Percentiles rank a stretch among this genome's conserved stretches.
Evolutionary conservation across 2,113 vertebrate genomes (phyloP).

Genomic region (Sialia sialis): DNA sequence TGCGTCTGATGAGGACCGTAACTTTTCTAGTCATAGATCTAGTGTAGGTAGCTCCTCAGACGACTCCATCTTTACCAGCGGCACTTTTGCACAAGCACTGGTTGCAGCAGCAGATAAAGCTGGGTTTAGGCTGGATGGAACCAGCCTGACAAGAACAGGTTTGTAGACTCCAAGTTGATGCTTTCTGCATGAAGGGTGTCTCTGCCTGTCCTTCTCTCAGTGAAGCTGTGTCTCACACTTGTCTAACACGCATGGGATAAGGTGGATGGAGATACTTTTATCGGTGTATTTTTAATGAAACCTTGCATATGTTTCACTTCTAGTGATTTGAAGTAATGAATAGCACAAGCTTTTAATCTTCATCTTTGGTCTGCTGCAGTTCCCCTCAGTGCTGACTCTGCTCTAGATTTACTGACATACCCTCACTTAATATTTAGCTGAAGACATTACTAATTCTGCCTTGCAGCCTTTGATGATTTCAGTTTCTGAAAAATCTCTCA

Average conservation of each 20-base stretch:
- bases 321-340: constrained; percentile 7
- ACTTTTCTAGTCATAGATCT: constrained; percentile 96
- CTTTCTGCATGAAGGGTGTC: constrained; percentile 69
- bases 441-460: constrained; percentile 54
- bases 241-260: constrained; percentile 69
- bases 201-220: constrained; percentile 25
- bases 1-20: constrained; percentile 93
- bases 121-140: constrained; percentile 93
- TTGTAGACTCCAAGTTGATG: constrained; percentile 75
- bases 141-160: constrained; percentile 95
- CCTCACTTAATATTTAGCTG: background rate
- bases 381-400: constrained; percentile 6
- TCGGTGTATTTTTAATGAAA: background rate
- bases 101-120: constrained; percentile 96
- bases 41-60: constrained; percentile 94
- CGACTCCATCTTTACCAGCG: constrained; percentile 93
- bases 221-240: background rate
- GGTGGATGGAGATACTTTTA: constrained; percentile 9
- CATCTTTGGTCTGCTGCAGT: background rate
- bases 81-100: constrained; percentile 94
- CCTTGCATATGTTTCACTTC: background rate
- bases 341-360: constrained; percentile 37
- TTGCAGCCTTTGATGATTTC: constrained; percentile 40
- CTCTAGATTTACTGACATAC: constrained; percentile 49
- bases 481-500: constrained; percentile 23